phyloP scores from a whole-genome alignment of 2,888 invertebrate species.

The Sialis lutaria region DNA sequence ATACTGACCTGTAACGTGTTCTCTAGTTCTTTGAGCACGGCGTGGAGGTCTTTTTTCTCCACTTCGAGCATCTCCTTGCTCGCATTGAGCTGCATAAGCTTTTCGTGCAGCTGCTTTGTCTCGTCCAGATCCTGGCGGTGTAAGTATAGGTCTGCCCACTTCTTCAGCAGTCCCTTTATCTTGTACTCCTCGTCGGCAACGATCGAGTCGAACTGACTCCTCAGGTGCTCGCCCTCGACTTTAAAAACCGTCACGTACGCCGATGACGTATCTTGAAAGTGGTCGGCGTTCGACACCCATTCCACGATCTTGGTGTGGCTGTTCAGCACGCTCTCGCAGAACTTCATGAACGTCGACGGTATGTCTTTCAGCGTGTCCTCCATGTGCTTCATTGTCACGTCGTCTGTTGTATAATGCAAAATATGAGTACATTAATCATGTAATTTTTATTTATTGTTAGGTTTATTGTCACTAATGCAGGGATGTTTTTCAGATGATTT shows the following conservation, averaged over 20 bases:
- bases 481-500: too few species aligned
- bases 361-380: conserved; percentile 19
- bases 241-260: too few species aligned
- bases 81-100: too few species aligned
- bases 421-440: neutral
- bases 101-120: too few species aligned
- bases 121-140: too few species aligned
- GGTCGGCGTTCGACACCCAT: neutral
- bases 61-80: conserved; percentile 14
- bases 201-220: neutral
- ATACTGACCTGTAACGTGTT: conserved; percentile 15
- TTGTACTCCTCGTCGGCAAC: neutral
- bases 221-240: neutral
- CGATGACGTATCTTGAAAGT: neutral
- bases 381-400: conserved; percentile 13
- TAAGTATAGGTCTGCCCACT: neutral
- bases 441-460: neutral
- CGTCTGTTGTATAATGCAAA: neutral
- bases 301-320: neutral
- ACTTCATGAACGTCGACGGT: conserved; percentile 17
- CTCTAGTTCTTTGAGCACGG: conserved; percentile 14
- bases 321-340: conserved; percentile 19
- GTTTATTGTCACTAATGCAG: too few species aligned
- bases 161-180: neutral
- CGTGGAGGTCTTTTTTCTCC: conserved; percentile 16